Conservation (phyloP, 1,140 invertebrate genomes). For the Heliconius nattereri region DNA sequence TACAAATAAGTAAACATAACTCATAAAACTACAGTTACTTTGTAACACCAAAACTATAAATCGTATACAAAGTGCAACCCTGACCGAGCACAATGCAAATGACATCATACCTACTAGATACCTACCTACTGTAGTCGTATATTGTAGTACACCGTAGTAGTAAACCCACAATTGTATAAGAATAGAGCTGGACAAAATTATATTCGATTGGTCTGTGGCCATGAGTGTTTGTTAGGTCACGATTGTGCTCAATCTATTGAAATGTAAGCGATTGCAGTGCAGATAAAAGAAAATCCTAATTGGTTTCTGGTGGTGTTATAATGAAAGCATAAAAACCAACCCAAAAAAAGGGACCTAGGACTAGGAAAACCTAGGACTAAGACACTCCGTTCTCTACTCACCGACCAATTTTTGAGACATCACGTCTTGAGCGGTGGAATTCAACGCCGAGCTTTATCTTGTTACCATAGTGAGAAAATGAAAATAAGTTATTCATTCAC, state of each 20-base stretch:
- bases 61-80: constrained; percentile 25
- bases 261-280: neutral
- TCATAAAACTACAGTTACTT: neutral
- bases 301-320: no score
- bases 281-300: no score
- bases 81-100: constrained; percentile 38
- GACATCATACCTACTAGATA: constrained; percentile 20
- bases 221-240: neutral
- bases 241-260: neutral
- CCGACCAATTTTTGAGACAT: neutral
- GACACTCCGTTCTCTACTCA: neutral
- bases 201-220: neutral
- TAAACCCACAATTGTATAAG: neutral
- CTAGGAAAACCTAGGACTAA: neutral
- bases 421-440: no score
- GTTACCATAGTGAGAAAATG: no score
- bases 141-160: neutral
- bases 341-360: neutral
- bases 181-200: neutral
- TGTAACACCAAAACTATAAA: neutral
- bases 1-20: no score
- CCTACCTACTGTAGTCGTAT: neutral
- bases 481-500: no score
- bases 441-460: no score
- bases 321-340: no score